phyloP scores from a whole-genome alignment of 2,797 vertebrate genomes.

The Tapera naevia region DNA sequence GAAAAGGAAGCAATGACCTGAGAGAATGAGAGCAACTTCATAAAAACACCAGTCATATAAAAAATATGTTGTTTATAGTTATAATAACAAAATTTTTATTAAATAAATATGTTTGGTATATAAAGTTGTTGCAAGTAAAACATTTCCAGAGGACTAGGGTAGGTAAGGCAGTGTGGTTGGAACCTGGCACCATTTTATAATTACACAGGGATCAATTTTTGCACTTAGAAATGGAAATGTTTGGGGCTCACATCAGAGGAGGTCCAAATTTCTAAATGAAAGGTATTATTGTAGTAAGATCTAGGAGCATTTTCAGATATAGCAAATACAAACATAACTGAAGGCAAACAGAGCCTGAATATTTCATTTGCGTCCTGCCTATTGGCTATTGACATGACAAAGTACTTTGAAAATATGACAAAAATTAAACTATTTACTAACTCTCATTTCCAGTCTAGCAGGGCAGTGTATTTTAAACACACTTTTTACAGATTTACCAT shows the following conservation, averaged over 20 bases:
- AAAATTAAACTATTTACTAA: conserved; percentile 68
- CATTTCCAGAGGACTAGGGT: conserved; percentile 52
- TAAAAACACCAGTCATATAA: conserved; percentile 69
- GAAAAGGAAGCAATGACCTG: conserved; percentile 67
- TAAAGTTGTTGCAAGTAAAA: conserved; percentile 47
- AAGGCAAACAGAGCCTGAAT: conserved; percentile 26
- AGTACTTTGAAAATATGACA: conserved; percentile 66
- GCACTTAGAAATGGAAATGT: conserved; percentile 68
- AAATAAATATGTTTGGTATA: conserved; percentile 72
- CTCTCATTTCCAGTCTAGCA: conserved; percentile 56
- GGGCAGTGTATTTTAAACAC: conserved; percentile 44
- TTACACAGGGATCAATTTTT: conserved; percentile 59
- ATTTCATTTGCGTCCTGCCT: conserved; percentile 7
- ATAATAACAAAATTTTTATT: conserved; percentile 71
- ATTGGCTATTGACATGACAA: conserved; percentile 47
- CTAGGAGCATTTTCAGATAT: conserved; percentile 65
- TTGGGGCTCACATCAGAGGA: conserved; percentile 40
- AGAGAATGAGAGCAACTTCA: conserved; percentile 65
- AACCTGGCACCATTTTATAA: conserved; percentile 57
- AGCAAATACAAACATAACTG: conserved; percentile 54
- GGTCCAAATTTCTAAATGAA: conserved; percentile 61
- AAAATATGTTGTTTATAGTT: conserved; percentile 75
- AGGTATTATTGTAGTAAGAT: conserved; percentile 69
- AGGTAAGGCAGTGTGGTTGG: conserved; percentile 62
- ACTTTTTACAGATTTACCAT: conserved; percentile 35